Base-by-base conservation (phyloP, 2,797 vertebrate genomes). In the Merluccius polli region DNA sequence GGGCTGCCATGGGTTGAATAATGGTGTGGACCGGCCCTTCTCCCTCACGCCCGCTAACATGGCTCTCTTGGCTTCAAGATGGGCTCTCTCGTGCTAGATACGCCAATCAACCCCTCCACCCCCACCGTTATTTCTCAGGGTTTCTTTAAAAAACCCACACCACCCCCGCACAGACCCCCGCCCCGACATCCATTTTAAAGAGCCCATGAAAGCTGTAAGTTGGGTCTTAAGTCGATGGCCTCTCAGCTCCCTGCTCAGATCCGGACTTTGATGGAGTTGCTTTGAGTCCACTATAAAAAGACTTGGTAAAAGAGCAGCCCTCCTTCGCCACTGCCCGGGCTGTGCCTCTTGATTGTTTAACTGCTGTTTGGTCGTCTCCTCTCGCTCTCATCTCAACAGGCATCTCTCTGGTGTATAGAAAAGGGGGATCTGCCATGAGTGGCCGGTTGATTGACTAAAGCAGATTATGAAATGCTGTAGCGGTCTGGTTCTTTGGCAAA, bases 381-480 rank as follows among this genome's bases (percentile, higher is more conserved):
- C 78, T 36, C 30, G 73, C 29, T 77, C 33, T 75, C 77, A 76
- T 69, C 72, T 82, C 65, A 72, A 67, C 73, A 32, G 24, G 41
- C 29, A 35, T 63, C 18, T 71, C 12, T 52, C 52, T 69, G 79
- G 71, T 77, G 72, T 59, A 59, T 0, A 59, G n/a, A 27, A 27
- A 65, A 27, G 15, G 67, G 63, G 27, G 5, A 1, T 38, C 63
- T 76, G 72, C 75, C 72, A 76, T 74, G 73, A 77, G 73, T 75
- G 72, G 74, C 75, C 75, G n/a, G 75, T 80, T 72, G 24, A 74
- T 76, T 80, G 29, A 33, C 77, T 79, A 4, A 73, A 76, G 73
- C 72, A 74, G 73, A 35, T 36, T 38, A 3, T 75, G 79, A 81
- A 85, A 85, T 82, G 88, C 90, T 87, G 86, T 86, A 88, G 91